phyloP scores from a whole-genome alignment of 2,888 invertebrate genomes.

The Cryptus viduatorius region DNA sequence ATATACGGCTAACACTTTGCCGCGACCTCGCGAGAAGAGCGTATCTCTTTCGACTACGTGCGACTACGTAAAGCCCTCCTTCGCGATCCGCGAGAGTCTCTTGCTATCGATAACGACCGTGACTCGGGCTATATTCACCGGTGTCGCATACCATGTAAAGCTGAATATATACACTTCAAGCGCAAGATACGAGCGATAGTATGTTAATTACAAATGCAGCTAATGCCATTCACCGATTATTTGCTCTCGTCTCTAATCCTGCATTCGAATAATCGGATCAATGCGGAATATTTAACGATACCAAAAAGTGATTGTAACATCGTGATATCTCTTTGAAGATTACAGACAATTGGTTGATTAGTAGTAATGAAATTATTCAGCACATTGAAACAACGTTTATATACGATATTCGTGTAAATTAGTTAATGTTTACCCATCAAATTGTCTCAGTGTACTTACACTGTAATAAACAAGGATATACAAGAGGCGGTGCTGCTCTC shows the following conservation, averaged over 20 bases:
- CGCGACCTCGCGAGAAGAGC: constrained; percentile 38
- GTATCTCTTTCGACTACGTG: constrained; percentile 48
- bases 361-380: no score
- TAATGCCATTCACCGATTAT: constrained; percentile 18
- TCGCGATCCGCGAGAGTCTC: constrained; percentile 16
- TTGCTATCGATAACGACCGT: constrained; percentile 45
- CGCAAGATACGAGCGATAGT: background rate
- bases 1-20: constrained; percentile 20
- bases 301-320: background rate
- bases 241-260: constrained; percentile 15
- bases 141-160: background rate
- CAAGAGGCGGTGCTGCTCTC: background rate
- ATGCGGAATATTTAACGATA: background rate
- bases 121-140: background rate
- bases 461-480: background rate
- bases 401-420: no score
- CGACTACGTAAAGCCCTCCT: constrained; percentile 46
- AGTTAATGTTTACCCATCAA: background rate
- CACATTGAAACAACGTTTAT: no score
- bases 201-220: constrained; percentile 26
- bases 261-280: background rate
- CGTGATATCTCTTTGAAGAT: background rate
- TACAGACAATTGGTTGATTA: background rate
- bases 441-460: background rate
- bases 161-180: background rate